Evolutionary conservation across 2,888 invertebrate species (phyloP), one percentile per base, ranked within the genome.

Genomic region (Notodonta dromedarius): DNA sequence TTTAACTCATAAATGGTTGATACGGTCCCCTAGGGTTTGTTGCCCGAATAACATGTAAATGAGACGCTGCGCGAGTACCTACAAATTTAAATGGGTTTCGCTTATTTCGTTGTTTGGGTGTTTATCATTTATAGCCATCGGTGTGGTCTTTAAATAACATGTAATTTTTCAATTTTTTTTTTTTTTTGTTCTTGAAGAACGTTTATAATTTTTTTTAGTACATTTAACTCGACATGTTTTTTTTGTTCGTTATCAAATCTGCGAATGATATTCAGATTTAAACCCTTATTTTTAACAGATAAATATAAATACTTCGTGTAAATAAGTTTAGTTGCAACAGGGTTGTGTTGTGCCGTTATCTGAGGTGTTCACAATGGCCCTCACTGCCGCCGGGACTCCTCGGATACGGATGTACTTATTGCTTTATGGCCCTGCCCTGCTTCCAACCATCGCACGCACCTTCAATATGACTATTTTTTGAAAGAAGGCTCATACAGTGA

Each of bases 31-130:
- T 89, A 87, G 90, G 91, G 92, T 89, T 86, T 87, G 85, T 87
- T 86, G 84, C 86, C 86, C 91, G 86, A 93, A 93, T 93, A 93
- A 91, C 91, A 93, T 93, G 92, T 90, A 93, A 93, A 93, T 93
- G 90, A 93, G 89, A 86, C 79, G 76, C 81, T 84, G 76, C 83
- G 81, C 78, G 80, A 83, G 83, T 85, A 86, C 24, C 24, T 24
- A 24, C 89, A 85, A 86, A 89, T 88, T 88, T 87, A 86, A 87
- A 89, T 90, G 87, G 81, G 76, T 73, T 82, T 79, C 79, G 80
- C 77, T 82, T 84, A 79, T 81, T 82, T 78, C 76, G 80, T 80
- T 77, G 83, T 84, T 83, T 78, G 70, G 76, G 74, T 76, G 72
- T 73, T 76, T 76, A 76, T 77, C 73, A 62, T 74, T 67, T 74